Base-by-base conservation (phyloP, 2,888 invertebrate species). In the Synergus itoensis region DNA sequence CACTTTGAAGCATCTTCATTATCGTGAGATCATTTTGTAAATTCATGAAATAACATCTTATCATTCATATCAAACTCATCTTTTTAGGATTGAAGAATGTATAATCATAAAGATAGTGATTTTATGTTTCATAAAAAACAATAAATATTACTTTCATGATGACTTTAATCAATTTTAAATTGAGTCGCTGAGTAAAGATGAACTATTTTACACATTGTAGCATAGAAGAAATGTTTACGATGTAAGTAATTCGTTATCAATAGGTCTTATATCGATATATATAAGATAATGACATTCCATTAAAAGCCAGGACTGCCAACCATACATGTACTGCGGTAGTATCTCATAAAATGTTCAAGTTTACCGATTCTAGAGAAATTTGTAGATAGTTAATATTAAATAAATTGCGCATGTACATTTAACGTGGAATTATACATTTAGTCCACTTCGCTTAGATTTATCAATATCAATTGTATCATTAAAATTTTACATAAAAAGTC, bases 281-380 rank as follows among this genome's bases (percentile, higher is more conserved):
- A 77, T 57, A 63, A 45, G 64, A 82, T 79, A 86, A 86, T 85
- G 87, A 89, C 91, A 91, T 89, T 90, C 89, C 87, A 90, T 81
- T 88, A 84, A 78, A 88, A 87, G 86, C 88, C 88, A 85, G 86
- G 87, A 89, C 90, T 90, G 90, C 90, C 89, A 88, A 87, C 84
- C 86, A 80, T 83, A 81, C 79, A 81, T 80, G 78, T 81, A 82
- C 9, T 48, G 45, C 45, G 69, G 21, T 65, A 65, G 65, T 45
- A 45, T 73, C 73, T 73, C 73, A 16, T 21, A 69, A 73, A 73
- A 73, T 73, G 73, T 73, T 73, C 73, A 73, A 73, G 53, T 73
- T 73, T 73, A 53, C 53, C 73, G 73, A 73, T 73, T 73, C 40
- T 73, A 73, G 73, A 73, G 36, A 53, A 73, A 73, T 73, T 73